These are phyloP conservation scores for Dermochelys coriacea DNA, from an alignment of 2,797 vertebrate genomes.

Conservation along the genomic window DNA sequence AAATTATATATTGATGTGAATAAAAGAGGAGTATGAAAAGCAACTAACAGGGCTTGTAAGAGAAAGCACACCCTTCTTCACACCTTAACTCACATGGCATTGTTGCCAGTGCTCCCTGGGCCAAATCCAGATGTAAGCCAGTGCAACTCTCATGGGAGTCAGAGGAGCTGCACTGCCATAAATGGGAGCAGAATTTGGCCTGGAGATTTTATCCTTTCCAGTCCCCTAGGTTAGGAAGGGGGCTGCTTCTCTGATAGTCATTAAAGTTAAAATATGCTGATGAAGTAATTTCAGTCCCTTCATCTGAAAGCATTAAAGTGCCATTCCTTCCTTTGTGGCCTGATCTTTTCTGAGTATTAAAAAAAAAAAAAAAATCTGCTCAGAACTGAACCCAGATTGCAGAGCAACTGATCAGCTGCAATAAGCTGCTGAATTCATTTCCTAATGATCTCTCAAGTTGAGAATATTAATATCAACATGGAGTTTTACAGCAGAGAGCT, in stretches of 20 bases:
- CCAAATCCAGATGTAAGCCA: background rate
- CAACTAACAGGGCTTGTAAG: background rate
- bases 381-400: background rate
- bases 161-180: background rate
- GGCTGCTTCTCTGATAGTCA: background rate
- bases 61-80: background rate
- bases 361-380: background rate
- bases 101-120: background rate
- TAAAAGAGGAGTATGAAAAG: background rate
- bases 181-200: background rate
- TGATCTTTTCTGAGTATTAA: background rate
- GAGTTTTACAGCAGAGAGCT: constrained; percentile 11
- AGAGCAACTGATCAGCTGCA: constrained; percentile 20
- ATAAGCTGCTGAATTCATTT: constrained; percentile 20
- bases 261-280: background rate
- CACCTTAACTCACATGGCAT: background rate
- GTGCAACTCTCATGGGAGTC: background rate
- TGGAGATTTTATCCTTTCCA: background rate
- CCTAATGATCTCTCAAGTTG: background rate
- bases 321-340: constrained; percentile 30
- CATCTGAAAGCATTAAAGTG: background rate
- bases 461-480: constrained; percentile 9
- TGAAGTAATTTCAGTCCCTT: background rate
- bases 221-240: background rate
- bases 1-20: background rate